phyloP scores from a whole-genome alignment of 2,797 vertebrate species.

The Gallinago stenura region DNA sequence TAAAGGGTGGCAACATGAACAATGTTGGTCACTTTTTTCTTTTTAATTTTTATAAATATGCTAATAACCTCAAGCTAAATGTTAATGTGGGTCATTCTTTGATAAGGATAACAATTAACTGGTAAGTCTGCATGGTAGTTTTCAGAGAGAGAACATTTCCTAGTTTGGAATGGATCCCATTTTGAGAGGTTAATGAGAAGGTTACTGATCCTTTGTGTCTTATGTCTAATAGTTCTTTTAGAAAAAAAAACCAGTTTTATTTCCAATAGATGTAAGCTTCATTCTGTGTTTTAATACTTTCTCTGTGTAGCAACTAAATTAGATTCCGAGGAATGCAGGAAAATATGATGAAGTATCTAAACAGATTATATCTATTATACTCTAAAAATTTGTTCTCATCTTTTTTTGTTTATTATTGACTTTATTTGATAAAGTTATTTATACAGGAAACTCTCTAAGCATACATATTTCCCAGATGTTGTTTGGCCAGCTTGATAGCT shows the following conservation, averaged over 20 bases:
- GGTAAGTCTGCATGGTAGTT: slow-evolving; percentile 72
- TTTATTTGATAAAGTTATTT: slow-evolving; percentile 55
- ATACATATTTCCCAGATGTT: slow-evolving; percentile 39
- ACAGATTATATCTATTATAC: slow-evolving; percentile 48
- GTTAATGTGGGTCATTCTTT: slow-evolving; percentile 84
- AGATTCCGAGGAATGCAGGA: slow-evolving; percentile 23
- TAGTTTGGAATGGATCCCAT: slow-evolving; percentile 77
- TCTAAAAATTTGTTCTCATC: slow-evolving; percentile 22
- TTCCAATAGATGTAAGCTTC: slow-evolving; percentile 67
- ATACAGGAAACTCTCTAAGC: slow-evolving; percentile 25
- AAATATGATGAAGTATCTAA: slow-evolving; percentile 57
- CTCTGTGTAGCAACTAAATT: slow-evolving; percentile 58
- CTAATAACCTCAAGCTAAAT: slow-evolving; percentile 79
- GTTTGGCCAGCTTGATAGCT: slow-evolving; percentile 35
- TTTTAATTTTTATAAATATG: slow-evolving; percentile 78
- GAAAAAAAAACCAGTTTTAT: slow-evolving; percentile 47
- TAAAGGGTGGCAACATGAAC: slow-evolving; percentile 62
- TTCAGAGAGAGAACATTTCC: slow-evolving; percentile 79
- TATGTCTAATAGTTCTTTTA: slow-evolving; percentile 71
- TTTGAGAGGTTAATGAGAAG: slow-evolving; percentile 84
- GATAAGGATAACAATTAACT: slow-evolving; percentile 85
- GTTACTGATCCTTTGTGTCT: slow-evolving; percentile 80
- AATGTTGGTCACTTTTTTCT: slow-evolving; percentile 53
- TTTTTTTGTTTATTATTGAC: slow-evolving; percentile 44
- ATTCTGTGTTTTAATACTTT: slow-evolving; percentile 59